Evolutionary conservation across 1,140 invertebrate species (phyloP), one percentile per base, ranked within the genome.

Genomic region (Psix sp.): DNA sequence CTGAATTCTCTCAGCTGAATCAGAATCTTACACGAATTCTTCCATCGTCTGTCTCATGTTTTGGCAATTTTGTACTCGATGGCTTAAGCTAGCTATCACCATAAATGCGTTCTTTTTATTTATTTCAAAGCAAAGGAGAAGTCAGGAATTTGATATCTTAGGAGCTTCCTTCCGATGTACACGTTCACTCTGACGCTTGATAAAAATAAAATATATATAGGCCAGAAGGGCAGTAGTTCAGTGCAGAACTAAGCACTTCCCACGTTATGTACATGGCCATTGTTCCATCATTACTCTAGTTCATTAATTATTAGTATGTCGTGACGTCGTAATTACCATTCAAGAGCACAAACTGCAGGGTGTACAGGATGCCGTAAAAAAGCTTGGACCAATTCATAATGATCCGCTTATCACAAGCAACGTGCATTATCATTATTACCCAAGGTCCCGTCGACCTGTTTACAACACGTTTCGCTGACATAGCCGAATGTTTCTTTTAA

Each of bases 291-390:
- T 86, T 85, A 84, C 59, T 78, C 63, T 62, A 54, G 78, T 79
- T 84, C 81, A 83, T 84, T 84, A 86, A 84, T 86, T 82, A 85
- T 84, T 86, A 84, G 78, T 80, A 82, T 56, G 79, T 71, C 68
- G 73, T 84, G 81, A 85, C 80, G 80, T 83, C 77, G 75, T 84
- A 85, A 85, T 85, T 84, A 82, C 59, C 40, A 71, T 59, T 79
- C 77, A 84, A 84, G 82, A 83, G 81, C 74, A 78, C 63, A 78
- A 81, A 78, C 74, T 73, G 68, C 80, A 65, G 81, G 78, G 76
- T 80, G 80, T 81, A 80, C 81, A 81, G 84, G 80, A 84, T 84
- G 79, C 79, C 68, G 63, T 77, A 77, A 75, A 80, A 80, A 83
- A 84, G 82, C 78, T 83, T 83, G 80, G 77, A 75, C 79, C 77